Conservation (phyloP, 2,888 invertebrate genomes). For the Hyalella azteca region DNA sequence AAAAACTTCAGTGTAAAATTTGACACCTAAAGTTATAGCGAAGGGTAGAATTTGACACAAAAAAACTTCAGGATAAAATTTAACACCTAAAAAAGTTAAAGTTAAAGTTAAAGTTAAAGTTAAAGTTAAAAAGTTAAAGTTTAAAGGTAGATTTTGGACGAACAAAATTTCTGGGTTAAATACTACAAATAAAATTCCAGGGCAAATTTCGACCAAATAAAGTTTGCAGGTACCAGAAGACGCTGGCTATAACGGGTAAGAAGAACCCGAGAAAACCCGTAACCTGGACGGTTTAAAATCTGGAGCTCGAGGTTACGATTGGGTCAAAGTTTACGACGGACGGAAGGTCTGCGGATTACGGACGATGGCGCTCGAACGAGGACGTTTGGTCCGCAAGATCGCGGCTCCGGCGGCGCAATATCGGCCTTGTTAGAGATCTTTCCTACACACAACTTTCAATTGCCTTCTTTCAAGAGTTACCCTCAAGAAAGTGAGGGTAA, state of each 20-base stretch:
- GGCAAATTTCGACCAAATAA: too few relatives aligned
- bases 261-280: not conserved
- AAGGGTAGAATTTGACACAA: too few relatives aligned
- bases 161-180: too few relatives aligned
- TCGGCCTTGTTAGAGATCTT: not conserved
- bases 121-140: too few relatives aligned
- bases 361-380: not conserved
- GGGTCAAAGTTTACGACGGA: not conserved
- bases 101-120: too few relatives aligned
- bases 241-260: not conserved
- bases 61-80: too few relatives aligned
- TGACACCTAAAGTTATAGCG: too few relatives aligned
- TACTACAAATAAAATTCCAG: too few relatives aligned
- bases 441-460: not conserved
- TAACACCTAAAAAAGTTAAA: too few relatives aligned
- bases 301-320: not conserved
- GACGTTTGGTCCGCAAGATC: not conserved
- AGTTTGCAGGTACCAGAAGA: not conserved
- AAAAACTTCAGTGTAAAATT: too few relatives aligned
- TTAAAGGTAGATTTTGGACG: too few relatives aligned
- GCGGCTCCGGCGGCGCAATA: not conserved
- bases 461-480: conserved; percentile 5
- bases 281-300: not conserved
- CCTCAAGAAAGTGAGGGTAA: too few relatives aligned
- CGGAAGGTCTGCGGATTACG: not conserved